Evolutionary conservation across 2,888 invertebrate species (phyloP).

Genomic region (Eumerus sabulonum): DNA sequence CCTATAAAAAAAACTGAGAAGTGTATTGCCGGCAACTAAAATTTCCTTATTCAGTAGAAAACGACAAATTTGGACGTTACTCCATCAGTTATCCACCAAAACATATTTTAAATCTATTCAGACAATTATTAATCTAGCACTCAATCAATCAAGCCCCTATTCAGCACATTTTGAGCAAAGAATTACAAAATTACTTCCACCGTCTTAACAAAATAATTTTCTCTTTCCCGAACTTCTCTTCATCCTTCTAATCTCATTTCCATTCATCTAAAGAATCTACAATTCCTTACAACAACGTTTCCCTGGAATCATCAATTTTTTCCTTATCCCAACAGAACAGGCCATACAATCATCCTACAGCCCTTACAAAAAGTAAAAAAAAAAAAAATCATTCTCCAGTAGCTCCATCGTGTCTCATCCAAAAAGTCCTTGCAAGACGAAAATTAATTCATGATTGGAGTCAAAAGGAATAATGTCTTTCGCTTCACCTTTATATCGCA

Average conservation of each 20-base stretch:
- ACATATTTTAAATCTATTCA: too few relatives aligned
- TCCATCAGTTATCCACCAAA: neutral
- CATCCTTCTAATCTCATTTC: neutral
- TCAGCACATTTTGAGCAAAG: slow-evolving; percentile 20
- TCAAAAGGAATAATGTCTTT: slow-evolving; percentile 49
- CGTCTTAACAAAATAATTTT: slow-evolving; percentile 36
- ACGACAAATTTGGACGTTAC: neutral
- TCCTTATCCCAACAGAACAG: too few relatives aligned
- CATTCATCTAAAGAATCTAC: slow-evolving; percentile 20
- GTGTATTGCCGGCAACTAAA: too few relatives aligned
- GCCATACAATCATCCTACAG: too few relatives aligned
- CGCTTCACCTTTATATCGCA: slow-evolving; percentile 48
- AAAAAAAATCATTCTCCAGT: slow-evolving; percentile 8
- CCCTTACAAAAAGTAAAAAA: neutral
- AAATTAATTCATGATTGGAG: slow-evolving; percentile 63
- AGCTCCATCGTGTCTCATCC: neutral
- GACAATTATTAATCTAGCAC: slow-evolving; percentile 5
- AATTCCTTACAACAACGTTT: slow-evolving; percentile 15
- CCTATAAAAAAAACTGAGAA: too few relatives aligned
- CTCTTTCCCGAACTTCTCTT: neutral
- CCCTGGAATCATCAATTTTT: neutral
- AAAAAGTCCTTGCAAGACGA: slow-evolving; percentile 22
- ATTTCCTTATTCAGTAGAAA: too few relatives aligned
- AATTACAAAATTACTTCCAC: slow-evolving; percentile 13
- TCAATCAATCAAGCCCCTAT: slow-evolving; percentile 31